Conservation (phyloP, 2,113 vertebrate species). For the Stegostoma tigrinum region DNA sequence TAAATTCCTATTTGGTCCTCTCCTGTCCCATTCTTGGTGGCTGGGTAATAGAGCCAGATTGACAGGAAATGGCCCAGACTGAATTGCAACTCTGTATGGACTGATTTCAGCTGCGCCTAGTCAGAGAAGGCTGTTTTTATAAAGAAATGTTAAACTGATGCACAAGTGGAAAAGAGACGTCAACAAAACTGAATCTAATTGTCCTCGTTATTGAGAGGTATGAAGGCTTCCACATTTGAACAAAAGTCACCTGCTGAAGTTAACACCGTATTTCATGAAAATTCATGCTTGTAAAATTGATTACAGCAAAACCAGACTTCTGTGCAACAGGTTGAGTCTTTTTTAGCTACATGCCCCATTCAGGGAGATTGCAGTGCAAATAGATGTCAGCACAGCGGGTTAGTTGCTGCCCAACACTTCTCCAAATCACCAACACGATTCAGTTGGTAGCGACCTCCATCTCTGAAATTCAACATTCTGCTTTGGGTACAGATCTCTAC, state of each 20-base stretch:
- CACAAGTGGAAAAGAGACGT: too few species aligned
- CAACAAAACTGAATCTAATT: too few species aligned
- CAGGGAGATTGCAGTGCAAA: not conserved
- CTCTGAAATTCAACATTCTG: not conserved
- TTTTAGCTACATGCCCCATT: not conserved
- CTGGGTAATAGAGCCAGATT: too few species aligned
- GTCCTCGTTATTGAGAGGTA: not conserved
- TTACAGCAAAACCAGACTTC: not conserved
- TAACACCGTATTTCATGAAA: not conserved
- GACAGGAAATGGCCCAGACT: too few species aligned
- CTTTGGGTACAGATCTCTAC: not conserved
- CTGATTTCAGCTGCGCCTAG: too few species aligned
- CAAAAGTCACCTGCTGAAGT: not conserved
- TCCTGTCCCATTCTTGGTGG: too few species aligned
- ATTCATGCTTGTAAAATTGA: not conserved
- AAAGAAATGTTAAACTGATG: too few species aligned
- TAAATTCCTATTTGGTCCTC: not conserved
- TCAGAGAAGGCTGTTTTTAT: too few species aligned
- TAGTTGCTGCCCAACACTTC: not conserved
- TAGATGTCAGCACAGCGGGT: not conserved
- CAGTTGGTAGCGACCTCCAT: not conserved
- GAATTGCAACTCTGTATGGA: too few species aligned
- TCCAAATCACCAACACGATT: not conserved
- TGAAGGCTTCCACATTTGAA: not conserved
- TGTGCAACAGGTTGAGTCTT: not conserved